These are phyloP conservation scores for Lepidochrysops patricia DNA, from an alignment of 2,888 invertebrate genomes.

Conservation along the genomic window DNA sequence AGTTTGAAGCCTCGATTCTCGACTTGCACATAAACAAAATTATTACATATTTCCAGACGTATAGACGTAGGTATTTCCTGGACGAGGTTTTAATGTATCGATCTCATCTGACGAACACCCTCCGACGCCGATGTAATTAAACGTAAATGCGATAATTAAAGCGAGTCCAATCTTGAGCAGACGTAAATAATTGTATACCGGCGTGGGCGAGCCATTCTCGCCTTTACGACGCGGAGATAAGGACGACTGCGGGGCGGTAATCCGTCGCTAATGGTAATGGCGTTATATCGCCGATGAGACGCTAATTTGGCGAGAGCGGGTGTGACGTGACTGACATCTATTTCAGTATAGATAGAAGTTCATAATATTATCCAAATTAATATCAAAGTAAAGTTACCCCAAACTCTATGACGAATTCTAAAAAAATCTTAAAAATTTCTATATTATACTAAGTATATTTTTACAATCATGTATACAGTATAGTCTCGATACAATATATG, in stretches of 20 bases:
- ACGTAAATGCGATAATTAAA: not conserved
- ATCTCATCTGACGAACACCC: not conserved
- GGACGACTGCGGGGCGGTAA: not conserved
- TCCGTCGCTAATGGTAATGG: not conserved
- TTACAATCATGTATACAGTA: no score
- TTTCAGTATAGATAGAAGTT: not conserved
- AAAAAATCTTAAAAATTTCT: no score
- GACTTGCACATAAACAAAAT: no score
- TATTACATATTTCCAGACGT: no score
- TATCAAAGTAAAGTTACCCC: not conserved
- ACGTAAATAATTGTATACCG: not conserved
- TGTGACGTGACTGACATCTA: not conserved
- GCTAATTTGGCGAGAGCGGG: not conserved
- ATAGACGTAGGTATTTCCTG: no score
- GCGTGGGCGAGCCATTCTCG: not conserved
- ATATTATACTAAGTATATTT: no score
- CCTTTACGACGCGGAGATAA: not conserved
- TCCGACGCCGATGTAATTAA: not conserved
- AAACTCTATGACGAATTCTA: not conserved
- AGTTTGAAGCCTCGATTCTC: no score
- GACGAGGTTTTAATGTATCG: no score
- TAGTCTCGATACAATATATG: no score
- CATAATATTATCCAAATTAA: not conserved
- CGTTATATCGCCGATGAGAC: not conserved
- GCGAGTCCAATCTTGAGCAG: not conserved